Evolutionary conservation across 2,113 vertebrate genomes (phyloP).

Genomic region (Hyaena hyaena): DNA sequence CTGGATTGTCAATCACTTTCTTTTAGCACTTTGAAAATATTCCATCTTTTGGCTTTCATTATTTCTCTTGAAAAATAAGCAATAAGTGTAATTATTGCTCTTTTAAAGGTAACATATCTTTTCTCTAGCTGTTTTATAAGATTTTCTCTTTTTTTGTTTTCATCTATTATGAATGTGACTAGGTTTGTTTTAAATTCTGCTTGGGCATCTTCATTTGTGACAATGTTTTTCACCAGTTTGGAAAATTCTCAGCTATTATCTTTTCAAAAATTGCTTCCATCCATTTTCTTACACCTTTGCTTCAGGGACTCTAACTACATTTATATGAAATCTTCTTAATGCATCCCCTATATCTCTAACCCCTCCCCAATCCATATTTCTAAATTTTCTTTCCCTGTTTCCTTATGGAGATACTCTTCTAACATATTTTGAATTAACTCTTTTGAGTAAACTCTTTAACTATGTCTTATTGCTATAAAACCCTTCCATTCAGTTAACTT

Average conservation of each 20-base stretch:
- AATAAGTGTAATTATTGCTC: neutral
- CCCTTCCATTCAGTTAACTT: neutral
- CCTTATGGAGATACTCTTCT: neutral
- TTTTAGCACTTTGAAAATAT: neutral
- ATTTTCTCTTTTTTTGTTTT: neutral
- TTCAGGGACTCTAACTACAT: neutral
- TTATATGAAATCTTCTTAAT: neutral
- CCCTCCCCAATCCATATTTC: neutral
- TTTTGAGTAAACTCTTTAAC: neutral
- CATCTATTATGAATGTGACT: neutral
- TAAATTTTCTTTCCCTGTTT: neutral
- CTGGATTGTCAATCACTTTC: neutral
- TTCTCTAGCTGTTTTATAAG: neutral
- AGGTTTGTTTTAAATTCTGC: constrained; percentile 1
- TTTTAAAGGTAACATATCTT: neutral
- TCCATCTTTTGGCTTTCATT: neutral
- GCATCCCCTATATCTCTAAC: neutral
- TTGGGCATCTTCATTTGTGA: neutral
- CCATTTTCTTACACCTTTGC: neutral
- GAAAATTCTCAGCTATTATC: neutral
- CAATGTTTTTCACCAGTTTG: neutral
- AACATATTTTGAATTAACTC: neutral
- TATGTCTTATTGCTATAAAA: neutral
- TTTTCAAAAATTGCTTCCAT: neutral
- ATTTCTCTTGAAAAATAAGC: neutral